Conservation (phyloP, 1,140 invertebrate species). For the Lepidurus arcticus region DNA sequence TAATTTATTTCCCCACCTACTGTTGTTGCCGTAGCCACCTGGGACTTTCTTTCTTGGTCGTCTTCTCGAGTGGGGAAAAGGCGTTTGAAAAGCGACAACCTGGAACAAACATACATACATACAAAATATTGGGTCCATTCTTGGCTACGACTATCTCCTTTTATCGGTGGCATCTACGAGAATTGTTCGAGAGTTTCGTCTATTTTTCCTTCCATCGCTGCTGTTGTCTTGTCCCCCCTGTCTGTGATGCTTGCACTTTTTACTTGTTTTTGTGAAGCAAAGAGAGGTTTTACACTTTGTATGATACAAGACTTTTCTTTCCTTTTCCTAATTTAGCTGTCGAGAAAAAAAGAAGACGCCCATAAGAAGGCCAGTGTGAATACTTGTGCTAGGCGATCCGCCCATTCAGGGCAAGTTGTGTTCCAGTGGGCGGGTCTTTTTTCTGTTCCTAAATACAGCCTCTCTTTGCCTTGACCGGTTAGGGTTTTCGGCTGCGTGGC, state of each 20-base stretch:
- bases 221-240: conserved; percentile 11
- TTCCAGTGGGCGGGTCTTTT: not conserved
- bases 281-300: not conserved
- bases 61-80: not conserved
- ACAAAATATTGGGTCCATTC: not conserved
- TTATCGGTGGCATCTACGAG: not conserved
- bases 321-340: not conserved
- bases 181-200: not conserved
- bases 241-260: conserved; percentile 5
- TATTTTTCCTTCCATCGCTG: conserved; percentile 5
- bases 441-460: not conserved
- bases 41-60: not conserved
- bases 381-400: not conserved
- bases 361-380: not conserved
- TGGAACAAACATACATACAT: not conserved
- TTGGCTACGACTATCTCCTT: not conserved
- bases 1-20: not conserved
- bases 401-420: not conserved
- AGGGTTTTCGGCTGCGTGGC: not conserved
- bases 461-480: not conserved
- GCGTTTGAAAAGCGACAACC: not conserved
- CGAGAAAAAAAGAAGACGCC: not conserved
- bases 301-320: not conserved
- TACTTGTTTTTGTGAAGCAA: not conserved
- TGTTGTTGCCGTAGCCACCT: not conserved